Evolutionary conservation across 2,888 invertebrate species (phyloP).

Genomic region (Drosophila affinis): DNA sequence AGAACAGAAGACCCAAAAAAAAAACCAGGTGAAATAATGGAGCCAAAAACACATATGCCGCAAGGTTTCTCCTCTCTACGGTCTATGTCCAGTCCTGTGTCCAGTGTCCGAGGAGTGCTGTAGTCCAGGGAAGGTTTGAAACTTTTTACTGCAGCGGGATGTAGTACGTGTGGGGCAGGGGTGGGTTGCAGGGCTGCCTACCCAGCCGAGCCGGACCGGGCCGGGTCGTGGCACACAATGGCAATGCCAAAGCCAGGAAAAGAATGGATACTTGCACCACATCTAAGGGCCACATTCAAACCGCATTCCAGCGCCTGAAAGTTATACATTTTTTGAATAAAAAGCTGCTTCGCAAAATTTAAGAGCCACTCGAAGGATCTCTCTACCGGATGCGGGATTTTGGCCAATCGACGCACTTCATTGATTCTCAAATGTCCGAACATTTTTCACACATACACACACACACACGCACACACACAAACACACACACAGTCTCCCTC

Average conservation of each 20-base stretch:
- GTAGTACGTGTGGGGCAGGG: not conserved
- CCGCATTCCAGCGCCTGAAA: constrained; percentile 27
- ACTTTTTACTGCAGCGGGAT: constrained; percentile 12
- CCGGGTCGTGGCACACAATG: not conserved
- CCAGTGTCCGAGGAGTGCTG: constrained; percentile 24
- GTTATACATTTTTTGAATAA: constrained; percentile 66
- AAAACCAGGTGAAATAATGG: constrained; percentile 1
- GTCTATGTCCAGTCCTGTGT: constrained; percentile 39
- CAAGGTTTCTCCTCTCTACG: constrained; percentile 53
- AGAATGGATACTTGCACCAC: constrained; percentile 28
- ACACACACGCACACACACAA: no score
- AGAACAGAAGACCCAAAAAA: constrained; percentile 18
- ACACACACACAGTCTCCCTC: no score
- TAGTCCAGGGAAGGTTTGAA: constrained; percentile 17
- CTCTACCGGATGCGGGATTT: constrained; percentile 1
- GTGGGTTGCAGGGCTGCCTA: not conserved
- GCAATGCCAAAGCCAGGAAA: constrained; percentile 5
- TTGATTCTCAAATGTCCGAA: constrained; percentile 66
- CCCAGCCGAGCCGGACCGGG: no score
- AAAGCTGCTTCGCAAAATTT: constrained; percentile 57
- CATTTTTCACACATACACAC: constrained; percentile 41
- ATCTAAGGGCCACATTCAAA: not conserved
- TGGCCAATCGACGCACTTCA: constrained; percentile 64
- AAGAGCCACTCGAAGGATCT: constrained; percentile 19
- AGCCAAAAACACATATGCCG: constrained; percentile 71